Base-by-base conservation (phyloP, 1,140 invertebrate species). In the Camponotus floridanus region DNA sequence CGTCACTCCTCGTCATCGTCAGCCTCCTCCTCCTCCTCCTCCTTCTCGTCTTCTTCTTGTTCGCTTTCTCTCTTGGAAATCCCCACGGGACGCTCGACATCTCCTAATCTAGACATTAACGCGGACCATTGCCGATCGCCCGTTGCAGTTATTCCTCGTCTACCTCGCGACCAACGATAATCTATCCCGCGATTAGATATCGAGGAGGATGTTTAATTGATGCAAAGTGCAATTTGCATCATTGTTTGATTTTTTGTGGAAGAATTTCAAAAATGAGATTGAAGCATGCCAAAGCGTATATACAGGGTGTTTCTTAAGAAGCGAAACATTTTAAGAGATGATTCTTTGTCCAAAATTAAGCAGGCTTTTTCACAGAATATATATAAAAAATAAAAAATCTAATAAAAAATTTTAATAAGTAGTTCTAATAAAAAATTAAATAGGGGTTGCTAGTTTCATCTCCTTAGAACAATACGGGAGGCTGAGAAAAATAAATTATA, bases 51-150 rank as follows among this genome's bases (percentile, higher is more conserved):
- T 51, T 78, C 21, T 42, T 79, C 39, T 73, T 61, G 9, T 70
- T 80, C 71, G 36, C 42, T 2, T 26, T 26, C 39, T 61, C 79
- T 83, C 68, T 79, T 85, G 61, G 61, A 78, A 76, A 85, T 85
- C 73, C 73, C 73, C 33, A 33, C 45, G 33, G 70, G 76, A 78
- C 61, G 11, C 39, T 15, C 45, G 4, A 51, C 61, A 85, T 79
- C 71, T 85, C 83, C 73, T 76, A 85, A 85, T 85, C 74, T 78
- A 55, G 76, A 86, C 59, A 79, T 85, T 76, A 80, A 80, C 68
- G 55, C 79, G 55, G 31, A 31, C 15, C 48, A 51, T 61, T 83
- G 55, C 79, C 26, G 21, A 68, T 51, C 31, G 31, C 5, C 55
- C 39, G 11, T n/a, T 83, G 31, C 39, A 59, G 18, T 73, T 73